phyloP scores from a whole-genome alignment of 2,113 vertebrate species.

The Mirza zaza region DNA sequence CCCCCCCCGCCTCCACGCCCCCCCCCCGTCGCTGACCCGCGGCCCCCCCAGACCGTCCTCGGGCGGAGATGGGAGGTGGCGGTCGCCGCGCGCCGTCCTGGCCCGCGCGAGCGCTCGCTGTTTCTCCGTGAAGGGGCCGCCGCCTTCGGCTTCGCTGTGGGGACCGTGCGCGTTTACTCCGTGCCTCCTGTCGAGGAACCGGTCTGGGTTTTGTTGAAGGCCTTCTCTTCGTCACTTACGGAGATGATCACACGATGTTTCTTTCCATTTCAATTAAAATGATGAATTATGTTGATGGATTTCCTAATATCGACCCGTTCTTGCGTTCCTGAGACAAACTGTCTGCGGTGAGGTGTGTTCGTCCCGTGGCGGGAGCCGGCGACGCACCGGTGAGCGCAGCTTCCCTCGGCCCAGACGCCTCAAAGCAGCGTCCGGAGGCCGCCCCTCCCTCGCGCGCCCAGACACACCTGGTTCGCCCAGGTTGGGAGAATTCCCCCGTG shows the following conservation, averaged over 20 bases:
- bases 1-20: no score
- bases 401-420: not conserved
- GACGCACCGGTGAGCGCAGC: no score
- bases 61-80: no score
- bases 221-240: not conserved
- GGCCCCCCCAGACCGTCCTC: no score
- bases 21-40: no score
- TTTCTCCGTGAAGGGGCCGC: not conserved
- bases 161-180: no score
- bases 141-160: not conserved
- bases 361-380: no score
- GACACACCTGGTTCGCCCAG: not conserved
- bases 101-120: not conserved
- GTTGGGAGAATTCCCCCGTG: not conserved
- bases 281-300: not conserved
- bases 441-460: no score
- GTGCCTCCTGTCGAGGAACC: no score
- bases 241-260: not conserved
- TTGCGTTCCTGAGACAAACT: not conserved
- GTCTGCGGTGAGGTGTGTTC: not conserved
- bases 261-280: not conserved
- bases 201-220: not conserved
- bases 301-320: not conserved
- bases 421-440: not conserved
- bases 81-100: no score